Conservation (phyloP, 1,140 invertebrate genomes). For the Macrosteles quadrilineatus region DNA sequence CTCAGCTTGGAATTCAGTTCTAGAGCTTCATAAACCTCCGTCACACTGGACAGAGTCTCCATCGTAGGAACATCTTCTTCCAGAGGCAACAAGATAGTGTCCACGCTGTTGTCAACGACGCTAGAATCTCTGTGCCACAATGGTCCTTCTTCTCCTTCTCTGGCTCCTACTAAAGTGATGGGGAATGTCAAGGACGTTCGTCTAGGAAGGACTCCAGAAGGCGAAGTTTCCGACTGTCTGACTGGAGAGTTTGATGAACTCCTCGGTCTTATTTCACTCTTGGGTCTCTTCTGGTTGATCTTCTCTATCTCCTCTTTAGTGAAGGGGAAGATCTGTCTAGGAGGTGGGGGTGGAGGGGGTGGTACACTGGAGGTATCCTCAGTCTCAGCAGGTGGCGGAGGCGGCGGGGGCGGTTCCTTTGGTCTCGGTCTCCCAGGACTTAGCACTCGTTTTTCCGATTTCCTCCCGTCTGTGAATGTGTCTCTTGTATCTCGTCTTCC, state of each 20-base stretch:
- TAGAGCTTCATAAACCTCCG: conserved; percentile 4
- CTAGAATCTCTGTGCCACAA: conserved; percentile 7
- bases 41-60: conserved; percentile 9
- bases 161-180: background rate
- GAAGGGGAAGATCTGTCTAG: conserved; percentile 43
- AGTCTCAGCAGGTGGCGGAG: conserved; percentile 41
- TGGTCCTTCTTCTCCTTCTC: background rate
- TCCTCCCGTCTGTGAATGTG: conserved; percentile 14
- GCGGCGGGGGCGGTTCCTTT: conserved; percentile 50
- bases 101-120: background rate
- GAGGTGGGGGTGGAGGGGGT: conserved; percentile 41
- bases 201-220: background rate
- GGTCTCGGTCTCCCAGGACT: conserved; percentile 45
- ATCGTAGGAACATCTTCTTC: conserved; percentile 12
- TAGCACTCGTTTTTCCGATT: conserved; percentile 29
- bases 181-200: conserved; percentile 4
- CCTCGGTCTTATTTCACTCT: background rate
- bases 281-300: conserved; percentile 27
- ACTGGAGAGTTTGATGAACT: conserved; percentile 27
- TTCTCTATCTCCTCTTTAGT: conserved; percentile 38
- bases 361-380: background rate
- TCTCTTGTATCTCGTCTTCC: conserved; percentile 47
- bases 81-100: background rate
- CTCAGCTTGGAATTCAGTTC: background rate
- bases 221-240: background rate